Evolutionary conservation across 2,113 vertebrate species (phyloP), one percentile per base, ranked within the genome.

Genomic region (Psettodes erumei): DNA sequence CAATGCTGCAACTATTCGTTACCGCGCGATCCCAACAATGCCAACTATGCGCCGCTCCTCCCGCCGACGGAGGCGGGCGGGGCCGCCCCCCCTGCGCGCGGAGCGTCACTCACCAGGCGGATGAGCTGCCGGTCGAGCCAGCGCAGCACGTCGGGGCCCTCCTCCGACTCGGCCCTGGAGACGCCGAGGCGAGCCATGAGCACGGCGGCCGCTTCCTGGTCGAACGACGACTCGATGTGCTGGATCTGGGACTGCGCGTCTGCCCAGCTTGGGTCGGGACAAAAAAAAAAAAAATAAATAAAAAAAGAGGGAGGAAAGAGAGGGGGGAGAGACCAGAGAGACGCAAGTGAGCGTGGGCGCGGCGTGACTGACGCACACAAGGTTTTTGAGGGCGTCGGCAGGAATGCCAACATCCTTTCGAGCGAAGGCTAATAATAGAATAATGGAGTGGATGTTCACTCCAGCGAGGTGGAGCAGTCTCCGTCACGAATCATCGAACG

Each of bases 91-190:
- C n/a, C 16, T 4, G 1, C 10, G 0, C 1, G 8, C 8, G 15
- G 40, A 12, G 54, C 12, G 60, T 13, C 61, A 77, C 94, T 94
- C 92, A 99, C 98, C 93, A 99, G 94, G 82, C 97, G 94, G 87
- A 99, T 99, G 19, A 99, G 95, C 83, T 99, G 98, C n/a, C 98
- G 94, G 90, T 99, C 98, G 15, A 99, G 94, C 97, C 97, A 99
- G 5, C 97, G 95, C 42, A 99, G 94, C 7, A 99, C 96, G 1
- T 99, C 98, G 0, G 98, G 98, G 2, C 98, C 98, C 80, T 99
- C 98, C 86, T 99, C 98, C 0, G 96, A 97, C 85, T 99, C 97
- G 0, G 96, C 96, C 75, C 96, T 93, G 89, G 96, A 98, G 40
- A 99, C 96, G 2, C 96, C 98, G 35, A 99, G 93, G 3, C 97